Conservation (phyloP, 2,888 invertebrate species). For the Hoplodrina ambigua region DNA sequence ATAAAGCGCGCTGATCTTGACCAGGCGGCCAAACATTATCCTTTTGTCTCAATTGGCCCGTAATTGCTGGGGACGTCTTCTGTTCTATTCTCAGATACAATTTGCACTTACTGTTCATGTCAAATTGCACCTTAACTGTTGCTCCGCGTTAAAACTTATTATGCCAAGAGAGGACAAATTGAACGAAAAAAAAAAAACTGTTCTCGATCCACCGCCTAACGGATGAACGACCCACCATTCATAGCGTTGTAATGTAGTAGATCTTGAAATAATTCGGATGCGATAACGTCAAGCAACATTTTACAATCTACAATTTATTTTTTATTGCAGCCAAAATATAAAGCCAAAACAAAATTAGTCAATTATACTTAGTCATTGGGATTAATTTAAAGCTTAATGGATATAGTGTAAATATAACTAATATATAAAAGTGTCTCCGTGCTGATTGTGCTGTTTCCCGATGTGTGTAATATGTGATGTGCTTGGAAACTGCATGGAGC, state of each 20-base stretch:
- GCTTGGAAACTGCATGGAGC: constrained; percentile 76
- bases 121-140: constrained; percentile 86
- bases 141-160: constrained; percentile 57
- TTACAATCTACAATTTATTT: not conserved
- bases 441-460: constrained; percentile 62
- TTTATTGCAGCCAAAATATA: constrained; percentile 74
- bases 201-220: not conserved
- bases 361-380: constrained; percentile 68
- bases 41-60: constrained; percentile 89
- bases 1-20: constrained; percentile 82
- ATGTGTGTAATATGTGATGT: constrained; percentile 78
- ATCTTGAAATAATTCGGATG: constrained; percentile 18
- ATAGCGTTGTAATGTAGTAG: constrained; percentile 1
- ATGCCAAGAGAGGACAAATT: constrained; percentile 25
- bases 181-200: constrained; percentile 41
- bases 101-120: constrained; percentile 83
- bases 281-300: constrained; percentile 56
- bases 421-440: constrained; percentile 59
- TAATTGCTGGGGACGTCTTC: constrained; percentile 87
- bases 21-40: constrained; percentile 88
- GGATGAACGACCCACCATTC: constrained; percentile 8
- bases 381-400: constrained; percentile 64
- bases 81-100: constrained; percentile 87
- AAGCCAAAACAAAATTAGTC: constrained; percentile 75
- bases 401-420: constrained; percentile 61